A percentile compares a stretch with the other conserved stretches of the same genome.
Evolutionary conservation across 2,797 vertebrate genomes (phyloP).

Genomic region (Coendou prehensilis): DNA sequence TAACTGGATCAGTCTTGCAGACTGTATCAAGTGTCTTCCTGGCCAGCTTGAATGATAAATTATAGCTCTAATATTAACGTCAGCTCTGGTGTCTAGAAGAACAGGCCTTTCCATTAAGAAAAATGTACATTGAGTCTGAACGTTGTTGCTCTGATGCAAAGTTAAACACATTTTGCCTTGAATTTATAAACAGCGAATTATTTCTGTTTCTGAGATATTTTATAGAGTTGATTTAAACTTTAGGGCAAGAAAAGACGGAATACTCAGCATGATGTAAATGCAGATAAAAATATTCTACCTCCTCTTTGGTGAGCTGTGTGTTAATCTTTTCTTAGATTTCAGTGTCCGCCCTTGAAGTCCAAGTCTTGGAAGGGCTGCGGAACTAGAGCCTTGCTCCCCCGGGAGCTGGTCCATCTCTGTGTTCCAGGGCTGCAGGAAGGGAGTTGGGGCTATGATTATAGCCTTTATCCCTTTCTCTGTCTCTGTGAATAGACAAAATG

Average conservation of each 20-base stretch:
- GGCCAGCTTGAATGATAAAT: neutral
- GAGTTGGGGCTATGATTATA: neutral
- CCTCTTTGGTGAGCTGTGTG: neutral
- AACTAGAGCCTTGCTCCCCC: neutral
- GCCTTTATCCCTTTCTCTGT: constrained; percentile 20
- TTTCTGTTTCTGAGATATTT: constrained; percentile 66
- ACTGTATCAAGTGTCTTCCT: neutral
- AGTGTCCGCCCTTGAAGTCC: neutral
- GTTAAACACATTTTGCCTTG: constrained; percentile 44
- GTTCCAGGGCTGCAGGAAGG: neutral
- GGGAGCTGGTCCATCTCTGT: neutral
- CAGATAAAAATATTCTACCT: constrained; percentile 66
- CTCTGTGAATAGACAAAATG: constrained; percentile 41
- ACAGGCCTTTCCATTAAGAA: neutral
- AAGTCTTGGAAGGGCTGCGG: neutral
- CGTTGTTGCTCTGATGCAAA: constrained; percentile 19
- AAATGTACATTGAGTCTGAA: neutral
- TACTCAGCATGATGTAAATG: neutral
- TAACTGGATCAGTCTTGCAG: constrained; percentile 14
- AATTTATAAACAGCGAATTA: constrained; percentile 64
- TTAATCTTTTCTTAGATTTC: constrained; percentile 46
- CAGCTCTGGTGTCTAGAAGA: neutral
- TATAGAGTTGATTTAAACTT: constrained; percentile 66
- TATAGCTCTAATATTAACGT: neutral
- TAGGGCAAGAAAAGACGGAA: neutral